Percentiles rank a stretch among this genome's conserved stretches.
These are phyloP conservation scores for Heliconius sara DNA, from an alignment of 2,888 invertebrate genomes.

Conservation along the genomic window DNA sequence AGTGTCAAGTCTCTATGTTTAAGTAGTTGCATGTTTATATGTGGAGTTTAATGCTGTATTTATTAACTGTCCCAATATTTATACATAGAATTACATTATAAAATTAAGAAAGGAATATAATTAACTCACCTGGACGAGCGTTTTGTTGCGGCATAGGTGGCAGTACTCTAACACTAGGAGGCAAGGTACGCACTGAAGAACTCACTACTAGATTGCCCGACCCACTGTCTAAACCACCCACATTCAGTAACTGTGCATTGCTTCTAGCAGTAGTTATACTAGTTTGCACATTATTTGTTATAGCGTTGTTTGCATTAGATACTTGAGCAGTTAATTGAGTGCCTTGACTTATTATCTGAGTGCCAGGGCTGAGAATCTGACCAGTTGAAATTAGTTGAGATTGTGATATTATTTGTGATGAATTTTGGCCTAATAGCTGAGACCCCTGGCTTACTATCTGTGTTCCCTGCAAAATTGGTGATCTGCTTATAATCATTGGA, in stretches of 20 bases:
- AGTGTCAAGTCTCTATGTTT: neutral
- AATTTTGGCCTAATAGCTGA: conserved; percentile 70
- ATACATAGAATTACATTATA: neutral
- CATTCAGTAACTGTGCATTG: conserved; percentile 71
- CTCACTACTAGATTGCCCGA: conserved; percentile 71
- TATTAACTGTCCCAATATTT: neutral
- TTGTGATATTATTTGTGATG: conserved; percentile 73
- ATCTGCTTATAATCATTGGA: conserved; percentile 77
- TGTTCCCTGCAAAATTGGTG: conserved; percentile 74
- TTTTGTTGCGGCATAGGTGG: conserved; percentile 75
- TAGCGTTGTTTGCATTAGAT: conserved; percentile 61
- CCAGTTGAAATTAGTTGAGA: conserved; percentile 72
- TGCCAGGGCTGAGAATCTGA: conserved; percentile 71
- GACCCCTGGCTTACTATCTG: conserved; percentile 77
- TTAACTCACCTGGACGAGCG: conserved; percentile 69
- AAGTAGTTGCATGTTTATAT: neutral
- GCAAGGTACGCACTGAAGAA: conserved; percentile 72
- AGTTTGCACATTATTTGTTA: conserved; percentile 59
- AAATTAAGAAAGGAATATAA: neutral
- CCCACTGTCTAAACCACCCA: conserved; percentile 69
- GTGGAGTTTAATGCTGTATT: no score
- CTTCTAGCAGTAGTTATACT: conserved; percentile 64
- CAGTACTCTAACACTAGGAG: conserved; percentile 74
- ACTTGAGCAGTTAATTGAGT: conserved; percentile 72
- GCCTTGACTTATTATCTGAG: conserved; percentile 80